Percentiles rank a stretch among this genome's conserved stretches.
Conservation (phyloP, 2,888 invertebrate species). For the Clusia tigrina region DNA sequence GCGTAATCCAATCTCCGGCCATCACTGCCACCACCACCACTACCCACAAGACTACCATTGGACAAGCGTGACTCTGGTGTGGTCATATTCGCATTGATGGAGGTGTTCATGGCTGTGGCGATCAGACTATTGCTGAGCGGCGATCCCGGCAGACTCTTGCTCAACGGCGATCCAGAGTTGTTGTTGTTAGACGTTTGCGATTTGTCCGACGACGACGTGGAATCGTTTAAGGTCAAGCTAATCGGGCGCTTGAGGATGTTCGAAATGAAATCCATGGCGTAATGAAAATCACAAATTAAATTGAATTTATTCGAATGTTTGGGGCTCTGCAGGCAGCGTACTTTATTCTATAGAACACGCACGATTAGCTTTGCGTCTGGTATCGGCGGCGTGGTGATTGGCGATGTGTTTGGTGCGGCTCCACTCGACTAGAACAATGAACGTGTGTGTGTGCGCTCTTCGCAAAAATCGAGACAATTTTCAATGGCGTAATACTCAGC, state of each 20-base stretch:
- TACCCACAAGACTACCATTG: conserved; percentile 23
- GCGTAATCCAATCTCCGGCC: too few relatives aligned
- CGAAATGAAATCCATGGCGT: conserved; percentile 60
- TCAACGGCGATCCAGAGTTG: conserved; percentile 6
- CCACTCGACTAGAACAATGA: conserved; percentile 37
- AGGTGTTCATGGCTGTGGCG: conserved; percentile 33
- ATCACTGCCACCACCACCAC: neutral
- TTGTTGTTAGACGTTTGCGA: neutral
- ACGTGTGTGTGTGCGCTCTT: too few relatives aligned
- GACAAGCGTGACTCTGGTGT: neutral
- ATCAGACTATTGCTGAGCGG: neutral
- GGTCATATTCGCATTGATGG: conserved; percentile 22
- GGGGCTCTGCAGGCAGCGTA: too few relatives aligned
- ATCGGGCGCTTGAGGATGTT: conserved; percentile 60
- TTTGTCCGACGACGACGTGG: conserved; percentile 6
- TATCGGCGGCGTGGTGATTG: conserved; percentile 30
- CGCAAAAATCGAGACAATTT: too few relatives aligned
- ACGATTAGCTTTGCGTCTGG: conserved; percentile 42
- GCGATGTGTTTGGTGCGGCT: conserved; percentile 1
- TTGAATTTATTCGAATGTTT: too few relatives aligned
- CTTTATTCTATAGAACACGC: too few relatives aligned
- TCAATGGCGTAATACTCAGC: too few relatives aligned
- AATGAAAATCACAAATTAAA: neutral
- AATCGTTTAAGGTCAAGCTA: conserved; percentile 46
- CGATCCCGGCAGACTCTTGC: neutral